A percentile compares a stretch with the other conserved stretches of the same genome.
phyloP scores from a whole-genome alignment of 2,113 vertebrate species.

The Canis aureus region DNA sequence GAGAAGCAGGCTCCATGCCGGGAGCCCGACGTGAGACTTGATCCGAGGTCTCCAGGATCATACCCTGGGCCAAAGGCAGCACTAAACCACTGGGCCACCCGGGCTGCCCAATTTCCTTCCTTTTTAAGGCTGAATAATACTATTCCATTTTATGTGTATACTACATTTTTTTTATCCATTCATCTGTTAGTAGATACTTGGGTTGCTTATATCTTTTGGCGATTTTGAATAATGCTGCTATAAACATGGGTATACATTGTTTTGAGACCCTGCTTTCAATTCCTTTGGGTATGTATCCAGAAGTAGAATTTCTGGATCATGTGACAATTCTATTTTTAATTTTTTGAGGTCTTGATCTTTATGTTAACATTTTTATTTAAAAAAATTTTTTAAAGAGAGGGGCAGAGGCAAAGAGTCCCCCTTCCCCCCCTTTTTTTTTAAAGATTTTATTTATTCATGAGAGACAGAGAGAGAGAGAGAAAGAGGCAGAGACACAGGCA shows the following conservation, averaged over 20 bases:
- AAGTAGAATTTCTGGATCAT: background rate
- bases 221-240: background rate
- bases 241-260: background rate
- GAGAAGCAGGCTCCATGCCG: too few relatives aligned
- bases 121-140: constrained; percentile 5
- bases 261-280: background rate
- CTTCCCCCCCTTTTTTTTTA: background rate
- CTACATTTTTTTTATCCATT: background rate
- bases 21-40: too few relatives aligned
- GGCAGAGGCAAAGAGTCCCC: background rate
- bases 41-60: too few relatives aligned
- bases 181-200: background rate
- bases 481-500: too few relatives aligned
- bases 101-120: background rate
- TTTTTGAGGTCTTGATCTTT: background rate
- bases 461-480: background rate
- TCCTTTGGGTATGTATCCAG: background rate
- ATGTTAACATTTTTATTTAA: too few relatives aligned
- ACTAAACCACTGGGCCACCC: too few relatives aligned
- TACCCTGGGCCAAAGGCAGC: too few relatives aligned
- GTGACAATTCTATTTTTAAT: background rate
- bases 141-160: background rate
- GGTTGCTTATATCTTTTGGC: background rate
- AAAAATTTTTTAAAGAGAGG: background rate
- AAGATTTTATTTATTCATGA: background rate